A percentile compares a stretch with the other conserved stretches of the same genome.
Conservation (phyloP, 2,888 invertebrate species). For the Tipula confusa region DNA sequence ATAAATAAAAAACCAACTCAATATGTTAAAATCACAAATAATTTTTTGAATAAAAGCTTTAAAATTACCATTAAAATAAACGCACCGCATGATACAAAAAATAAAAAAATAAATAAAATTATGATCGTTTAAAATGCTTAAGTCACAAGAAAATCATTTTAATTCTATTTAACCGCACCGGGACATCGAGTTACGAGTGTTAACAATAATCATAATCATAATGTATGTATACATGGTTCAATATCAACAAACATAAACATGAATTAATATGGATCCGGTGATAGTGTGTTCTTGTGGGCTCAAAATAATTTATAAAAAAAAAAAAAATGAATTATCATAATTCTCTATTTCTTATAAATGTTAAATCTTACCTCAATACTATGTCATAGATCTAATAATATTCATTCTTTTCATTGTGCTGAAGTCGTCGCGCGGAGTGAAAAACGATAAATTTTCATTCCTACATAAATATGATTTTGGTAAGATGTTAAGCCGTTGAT, state of each 20-base stretch:
- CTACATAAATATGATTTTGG: neutral
- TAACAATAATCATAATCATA: constrained; percentile 12
- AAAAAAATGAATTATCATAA: neutral
- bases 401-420: neutral
- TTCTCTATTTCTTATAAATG: neutral
- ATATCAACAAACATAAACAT: constrained; percentile 9
- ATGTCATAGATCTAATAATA: too few species aligned
- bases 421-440: neutral
- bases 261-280: neutral
- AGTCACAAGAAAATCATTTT: neutral
- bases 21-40: too few species aligned
- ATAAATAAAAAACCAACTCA: too few species aligned
- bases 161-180: neutral
- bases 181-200: neutral
- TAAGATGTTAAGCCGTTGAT: neutral
- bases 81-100: neutral
- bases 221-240: neutral
- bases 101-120: too few species aligned
- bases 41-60: too few species aligned
- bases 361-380: too few species aligned
- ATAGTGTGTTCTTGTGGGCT: neutral
- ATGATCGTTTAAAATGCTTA: neutral
- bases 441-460: neutral
- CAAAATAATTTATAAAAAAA: neutral
- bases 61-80: constrained; percentile 9